Evolutionary conservation across 2,797 vertebrate genomes (phyloP), one percentile per base, ranked within the genome.

Genomic region (Oryzias sinensis): DNA sequence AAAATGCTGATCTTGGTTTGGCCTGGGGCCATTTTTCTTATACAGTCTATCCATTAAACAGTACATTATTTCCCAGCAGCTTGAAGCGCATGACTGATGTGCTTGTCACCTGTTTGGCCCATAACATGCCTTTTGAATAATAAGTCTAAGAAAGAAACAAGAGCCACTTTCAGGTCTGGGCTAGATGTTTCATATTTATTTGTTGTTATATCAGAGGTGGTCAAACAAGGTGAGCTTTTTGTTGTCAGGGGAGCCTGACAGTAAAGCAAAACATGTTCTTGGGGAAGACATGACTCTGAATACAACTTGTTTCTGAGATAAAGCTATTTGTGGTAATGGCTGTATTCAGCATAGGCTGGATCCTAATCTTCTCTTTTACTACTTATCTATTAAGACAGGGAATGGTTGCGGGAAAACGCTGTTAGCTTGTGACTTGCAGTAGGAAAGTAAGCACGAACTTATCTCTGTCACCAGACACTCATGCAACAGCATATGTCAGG

Each of bases 1-100:
- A 87, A 87, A 83, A 90, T 91, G 87, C 87, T 86, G 80, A 88
- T 85, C 83, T 82, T 79, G 77, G 78, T 84, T 83, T 87, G 83
- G 86, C 90, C 85, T 24, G n/a, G 53, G 78, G 88, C 85, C 76
- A 82, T 87, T 83, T 86, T 77, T 87, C 82, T 82, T 73, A 83
- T 87, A 37, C 9, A 37, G 33, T 37, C 84, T 82, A 85, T 87
- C 80, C 81, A 84, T 87, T 80, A 85, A 89, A 74, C 71, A 78
- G 75, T 65, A 77, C 76, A 84, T 84, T 78, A 82, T 88, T 80
- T 82, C 71, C 68, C 72, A 57, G 56, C 58, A 57, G 79, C 76
- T 72, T 74, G 65, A 81, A 65, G 67, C 66, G 59, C 64, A 57
- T 82, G 80, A 88, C 76, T 83, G 81, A 88, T 88, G 79, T 76